A percentile compares a stretch with the other conserved stretches of the same genome.
Conservation (phyloP, 2,888 invertebrate genomes). For the Synergus laeviventris region DNA sequence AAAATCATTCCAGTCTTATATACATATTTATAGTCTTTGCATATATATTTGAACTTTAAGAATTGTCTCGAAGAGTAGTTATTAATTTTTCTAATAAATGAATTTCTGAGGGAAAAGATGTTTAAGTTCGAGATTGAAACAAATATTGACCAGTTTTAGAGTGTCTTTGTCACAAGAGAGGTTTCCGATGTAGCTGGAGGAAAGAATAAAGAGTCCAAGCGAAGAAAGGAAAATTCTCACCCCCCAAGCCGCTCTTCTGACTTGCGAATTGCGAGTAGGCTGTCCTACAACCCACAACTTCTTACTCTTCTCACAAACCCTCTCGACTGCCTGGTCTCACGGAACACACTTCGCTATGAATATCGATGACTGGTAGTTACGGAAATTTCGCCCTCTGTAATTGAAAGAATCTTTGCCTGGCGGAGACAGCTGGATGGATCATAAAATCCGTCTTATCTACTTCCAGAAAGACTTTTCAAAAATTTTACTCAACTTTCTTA, state of each 20-base stretch:
- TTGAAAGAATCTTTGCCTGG: slow-evolving; percentile 34
- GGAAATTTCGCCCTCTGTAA: slow-evolving; percentile 37
- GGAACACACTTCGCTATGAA: slow-evolving; percentile 68
- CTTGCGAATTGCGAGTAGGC: slow-evolving; percentile 33
- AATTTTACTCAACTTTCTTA: neutral
- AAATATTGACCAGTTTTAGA: slow-evolving; percentile 35
- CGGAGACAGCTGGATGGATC: slow-evolving; percentile 23
- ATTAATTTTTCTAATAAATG: neutral
- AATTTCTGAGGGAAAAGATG: neutral
- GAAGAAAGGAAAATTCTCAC: slow-evolving; percentile 46
- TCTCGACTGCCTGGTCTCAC: slow-evolving; percentile 53
- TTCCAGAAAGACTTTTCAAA: neutral
- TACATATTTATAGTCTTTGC: too few species aligned
- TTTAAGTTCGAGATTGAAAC: slow-evolving; percentile 6
- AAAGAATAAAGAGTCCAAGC: slow-evolving; percentile 44
- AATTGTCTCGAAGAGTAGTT: neutral
- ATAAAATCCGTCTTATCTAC: slow-evolving; percentile 21
- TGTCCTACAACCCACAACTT: slow-evolving; percentile 39
- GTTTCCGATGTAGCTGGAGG: neutral
- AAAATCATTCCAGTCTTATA: too few species aligned
- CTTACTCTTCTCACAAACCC: neutral
- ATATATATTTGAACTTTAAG: neutral
- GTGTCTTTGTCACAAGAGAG: neutral
- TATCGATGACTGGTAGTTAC: slow-evolving; percentile 64
- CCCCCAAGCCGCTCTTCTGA: slow-evolving; percentile 19